A percentile compares a stretch with the other conserved stretches of the same genome.
phyloP scores from a whole-genome alignment of 2,113 vertebrate species.

The Patagioenas fasciata region DNA sequence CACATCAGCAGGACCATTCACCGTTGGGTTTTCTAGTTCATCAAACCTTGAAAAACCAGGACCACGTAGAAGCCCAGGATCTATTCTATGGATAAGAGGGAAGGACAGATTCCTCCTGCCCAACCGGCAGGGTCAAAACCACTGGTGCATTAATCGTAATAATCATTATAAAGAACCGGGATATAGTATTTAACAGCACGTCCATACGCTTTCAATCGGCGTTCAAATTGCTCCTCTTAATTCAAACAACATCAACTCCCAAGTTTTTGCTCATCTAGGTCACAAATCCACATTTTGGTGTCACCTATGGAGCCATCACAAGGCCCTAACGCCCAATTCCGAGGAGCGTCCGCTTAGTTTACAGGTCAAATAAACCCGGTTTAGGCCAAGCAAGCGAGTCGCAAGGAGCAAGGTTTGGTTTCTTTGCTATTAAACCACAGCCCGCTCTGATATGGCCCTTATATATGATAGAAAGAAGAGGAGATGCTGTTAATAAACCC shows the following conservation, averaged over 20 bases:
- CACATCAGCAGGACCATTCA: rapidly evolving
- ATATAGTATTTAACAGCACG: not conserved
- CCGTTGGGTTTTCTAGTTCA: not conserved
- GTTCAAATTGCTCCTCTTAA: not conserved
- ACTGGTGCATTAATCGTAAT: not conserved
- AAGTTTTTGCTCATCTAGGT: not conserved
- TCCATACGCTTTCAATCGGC: not conserved
- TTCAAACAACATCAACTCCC: not conserved
- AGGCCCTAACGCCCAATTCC: not conserved
- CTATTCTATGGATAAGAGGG: not conserved
- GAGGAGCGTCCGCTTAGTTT: not conserved
- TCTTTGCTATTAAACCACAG: not conserved
- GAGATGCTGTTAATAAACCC: not conserved
- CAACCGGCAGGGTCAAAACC: not conserved
- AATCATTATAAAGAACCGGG: not conserved
- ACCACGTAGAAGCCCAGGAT: not conserved
- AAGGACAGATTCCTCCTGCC: not conserved
- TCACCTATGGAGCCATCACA: not conserved
- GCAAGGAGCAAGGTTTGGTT: not conserved
- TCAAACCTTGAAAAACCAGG: not conserved
- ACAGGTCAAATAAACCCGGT: not conserved
- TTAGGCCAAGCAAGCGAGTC: not conserved
- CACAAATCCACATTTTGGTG: not conserved
- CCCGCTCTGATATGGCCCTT: not conserved
- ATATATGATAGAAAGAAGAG: not conserved